A percentile compares a stretch with the other conserved stretches of the same genome.
Conservation (phyloP, 2,888 invertebrate genomes). For the Thymelicus lineola region DNA sequence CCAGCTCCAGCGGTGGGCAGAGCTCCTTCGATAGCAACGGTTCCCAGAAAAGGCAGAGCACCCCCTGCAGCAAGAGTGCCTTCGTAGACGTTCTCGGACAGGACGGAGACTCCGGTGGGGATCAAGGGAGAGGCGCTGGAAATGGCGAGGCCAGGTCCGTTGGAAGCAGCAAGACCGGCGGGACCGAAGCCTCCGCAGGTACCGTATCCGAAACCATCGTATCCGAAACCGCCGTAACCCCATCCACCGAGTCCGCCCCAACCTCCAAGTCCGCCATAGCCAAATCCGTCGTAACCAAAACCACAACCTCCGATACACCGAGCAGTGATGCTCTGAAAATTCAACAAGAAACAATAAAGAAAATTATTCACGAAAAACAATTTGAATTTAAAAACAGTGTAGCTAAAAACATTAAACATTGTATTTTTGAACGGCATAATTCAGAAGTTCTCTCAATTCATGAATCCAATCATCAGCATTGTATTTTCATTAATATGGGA, state of each 20-base stretch:
- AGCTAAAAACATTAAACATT: too few relatives aligned
- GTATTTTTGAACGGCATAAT: too few relatives aligned
- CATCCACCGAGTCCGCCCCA: too few relatives aligned
- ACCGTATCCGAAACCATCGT: slow-evolving; percentile 38
- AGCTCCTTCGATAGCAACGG: slow-evolving; percentile 49
- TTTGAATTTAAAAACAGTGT: too few relatives aligned
- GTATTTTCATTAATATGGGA: too few relatives aligned
- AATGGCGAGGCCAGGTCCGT: slow-evolving; percentile 46
- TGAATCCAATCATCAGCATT: too few relatives aligned
- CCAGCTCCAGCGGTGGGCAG: slow-evolving; percentile 55
- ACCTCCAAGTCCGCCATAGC: too few relatives aligned
- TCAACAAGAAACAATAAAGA: not conserved
- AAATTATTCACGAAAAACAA: too few relatives aligned
- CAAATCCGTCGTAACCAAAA: too few relatives aligned
- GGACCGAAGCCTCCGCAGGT: slow-evolving; percentile 20
- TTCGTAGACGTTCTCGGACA: slow-evolving; percentile 52
- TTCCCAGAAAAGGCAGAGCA: not conserved
- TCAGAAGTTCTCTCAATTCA: too few relatives aligned
- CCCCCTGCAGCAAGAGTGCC: slow-evolving; percentile 46
- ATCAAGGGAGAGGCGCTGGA: slow-evolving; percentile 50
- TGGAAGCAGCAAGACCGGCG: slow-evolving; percentile 37
- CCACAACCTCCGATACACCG: slow-evolving; percentile 23
- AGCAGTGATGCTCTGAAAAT: slow-evolving; percentile 36
- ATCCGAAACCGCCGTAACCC: too few relatives aligned
- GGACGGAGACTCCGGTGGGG: slow-evolving; percentile 45